Base-by-base conservation (phyloP, 2,797 vertebrate species). In the Chelonia mydas region DNA sequence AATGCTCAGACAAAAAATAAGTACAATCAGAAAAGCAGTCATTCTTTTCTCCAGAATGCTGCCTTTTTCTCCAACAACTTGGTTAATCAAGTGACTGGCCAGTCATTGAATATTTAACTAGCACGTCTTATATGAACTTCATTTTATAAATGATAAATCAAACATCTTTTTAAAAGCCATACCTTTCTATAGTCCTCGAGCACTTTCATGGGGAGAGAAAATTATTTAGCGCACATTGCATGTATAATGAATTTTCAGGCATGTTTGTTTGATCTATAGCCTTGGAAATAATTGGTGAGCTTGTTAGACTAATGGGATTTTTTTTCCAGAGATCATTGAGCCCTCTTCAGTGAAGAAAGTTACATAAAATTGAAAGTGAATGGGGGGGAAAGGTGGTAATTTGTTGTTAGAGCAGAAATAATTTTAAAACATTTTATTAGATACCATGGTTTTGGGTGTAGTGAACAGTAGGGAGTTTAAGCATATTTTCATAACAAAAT, bases 251-350 rank as follows among this genome's bases (percentile, higher is more conserved):
- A 95, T 95, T 96, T 97, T 89, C 87, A 94, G 95, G 82, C 94
- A 91, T 82, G 88, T 91, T 96, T 96, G 88, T 98, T 97, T 97
- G 96, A 97, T 96, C 95, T 97, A 96, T 92, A 96, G 95, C 92
- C 94, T 90, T 87, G 88, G 95, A 97, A 97, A 97, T 97, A 97
- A 97, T 97, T 92, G 79, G 91, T 82, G 97, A 96, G 94, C 94
- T 94, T 96, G 96, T 97, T 97, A 97, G 95, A 96, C 93, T 97
- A 98, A 97, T 96, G 96, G 96, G 94, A 94, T 97, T 97, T 97
- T 97, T 97, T 92, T 97, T 93, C 91, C 90, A 57, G 82, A 95
- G 90, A 95, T 96, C 91, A 50, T 19, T 83, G 91, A 95, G 89
- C 79, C 61, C 72, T n/a, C 95, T 95, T 72, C 91, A 84, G 81